These are phyloP conservation scores for Delichon dasypus DNA, from an alignment of 2,797 vertebrate genomes.

Conservation along the genomic window DNA sequence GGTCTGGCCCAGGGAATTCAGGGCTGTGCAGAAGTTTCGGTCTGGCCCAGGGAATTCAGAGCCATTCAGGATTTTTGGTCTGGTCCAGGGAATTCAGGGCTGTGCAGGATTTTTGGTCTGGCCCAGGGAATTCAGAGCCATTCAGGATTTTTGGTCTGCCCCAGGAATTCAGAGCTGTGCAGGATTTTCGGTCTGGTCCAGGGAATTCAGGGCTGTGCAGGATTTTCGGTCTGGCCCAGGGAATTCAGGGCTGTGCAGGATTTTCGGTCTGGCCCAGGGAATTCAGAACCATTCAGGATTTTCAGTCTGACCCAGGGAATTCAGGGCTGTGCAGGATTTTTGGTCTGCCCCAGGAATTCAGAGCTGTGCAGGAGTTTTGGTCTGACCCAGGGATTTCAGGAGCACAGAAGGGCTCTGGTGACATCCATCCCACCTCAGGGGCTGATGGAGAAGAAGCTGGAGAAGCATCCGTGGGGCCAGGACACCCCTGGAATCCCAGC, in stretches of 20 bases:
- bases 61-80: fast-evolving
- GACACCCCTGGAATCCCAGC: neutral
- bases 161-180: fast-evolving
- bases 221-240: fast-evolving
- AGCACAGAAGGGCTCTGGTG: neutral
- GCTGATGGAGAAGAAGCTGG: neutral
- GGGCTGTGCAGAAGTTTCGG: fast-evolving
- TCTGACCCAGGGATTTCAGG: fast-evolving
- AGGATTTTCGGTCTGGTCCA: fast-evolving
- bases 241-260: fast-evolving
- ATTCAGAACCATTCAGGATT: fast-evolving
- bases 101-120: fast-evolving
- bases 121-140: fast-evolving
- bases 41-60: fast-evolving
- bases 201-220: fast-evolving
- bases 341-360: fast-evolving
- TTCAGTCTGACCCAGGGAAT: fast-evolving
- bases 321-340: neutral
- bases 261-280: fast-evolving
- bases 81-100: fast-evolving
- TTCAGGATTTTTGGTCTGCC: fast-evolving
- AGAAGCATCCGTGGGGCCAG: fast-evolving
- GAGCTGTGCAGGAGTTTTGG: neutral
- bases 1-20: fast-evolving
- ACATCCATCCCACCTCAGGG: fast-evolving